Evolutionary conservation across 2,888 invertebrate genomes (phyloP), one percentile per base, ranked within the genome.

Genomic region (Xanthorhoe spadicearia): DNA sequence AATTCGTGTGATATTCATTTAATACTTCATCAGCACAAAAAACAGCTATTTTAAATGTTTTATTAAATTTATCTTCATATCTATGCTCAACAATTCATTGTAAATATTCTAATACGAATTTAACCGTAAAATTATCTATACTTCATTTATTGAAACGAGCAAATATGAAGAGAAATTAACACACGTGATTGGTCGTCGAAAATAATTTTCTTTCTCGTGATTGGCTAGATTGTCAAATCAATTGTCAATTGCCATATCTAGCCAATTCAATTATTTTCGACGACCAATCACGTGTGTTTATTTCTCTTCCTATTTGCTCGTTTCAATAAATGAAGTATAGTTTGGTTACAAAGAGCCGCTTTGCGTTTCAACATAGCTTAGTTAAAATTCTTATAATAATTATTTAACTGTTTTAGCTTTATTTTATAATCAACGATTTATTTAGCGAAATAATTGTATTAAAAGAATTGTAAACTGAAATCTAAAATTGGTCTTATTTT

Each of bases 21-120:
- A 35, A 5, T 9, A 2, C 38, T 10, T 38, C 9, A 9, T 9
- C 10, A 53, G 53, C 28, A 53, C 53, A 35, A 17, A 48, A 6
- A 32, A 32, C 8, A 32, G 32, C 4, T 32, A 32, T 32, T 32
- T 32, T 32, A 4, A 32, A 32, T 32, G 7, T 7, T 32, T 32
- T 6, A 32, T 7, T 32, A 5, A 32, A 32, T 32, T 2, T 52
- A 52, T n/a, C 13, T 2, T n/a, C 13, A 53, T 15, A 6, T 32
- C 43, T 55, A 43, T 43, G 55, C 55, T 56, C 55, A 56, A 23
- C 3, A 23, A 46, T 18, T 49, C 49, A 23, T 32, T 57, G 62
- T 63, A 57, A 62, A 62, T 63, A 57, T 48, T 52, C 5, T 28
- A 63, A 52, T 53, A 63, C 63, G 57, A 63, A 63, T 63, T 63